Conservation (phyloP, 2,888 invertebrate species). For the Caenorhabditis wallacei region DNA sequence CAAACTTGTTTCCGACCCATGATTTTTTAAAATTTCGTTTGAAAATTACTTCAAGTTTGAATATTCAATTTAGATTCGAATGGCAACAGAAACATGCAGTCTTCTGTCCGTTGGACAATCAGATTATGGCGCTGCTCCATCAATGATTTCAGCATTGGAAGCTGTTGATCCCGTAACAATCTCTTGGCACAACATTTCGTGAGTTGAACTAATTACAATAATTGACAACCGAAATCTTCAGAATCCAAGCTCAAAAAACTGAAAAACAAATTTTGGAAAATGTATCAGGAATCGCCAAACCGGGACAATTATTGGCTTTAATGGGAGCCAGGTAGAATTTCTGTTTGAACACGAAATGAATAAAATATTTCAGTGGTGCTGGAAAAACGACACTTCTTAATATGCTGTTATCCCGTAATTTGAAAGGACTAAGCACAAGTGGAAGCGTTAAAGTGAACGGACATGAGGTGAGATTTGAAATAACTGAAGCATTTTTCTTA, state of each 20-base stretch:
- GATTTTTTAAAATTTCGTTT: background rate
- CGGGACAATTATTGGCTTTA: constrained; percentile 81
- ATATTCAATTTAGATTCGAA: constrained; percentile 9
- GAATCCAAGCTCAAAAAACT: constrained; percentile 58
- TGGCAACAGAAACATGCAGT: constrained; percentile 69
- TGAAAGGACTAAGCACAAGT: constrained; percentile 79
- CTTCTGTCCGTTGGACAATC: constrained; percentile 69
- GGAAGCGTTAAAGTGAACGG: constrained; percentile 82
- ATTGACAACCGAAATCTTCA: constrained; percentile 19
- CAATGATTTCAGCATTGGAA: constrained; percentile 71
- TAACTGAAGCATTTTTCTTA: background rate
- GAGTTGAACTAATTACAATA: background rate
- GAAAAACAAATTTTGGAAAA: constrained; percentile 66
- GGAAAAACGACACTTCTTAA: constrained; percentile 96
- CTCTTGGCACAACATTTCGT: constrained; percentile 77
- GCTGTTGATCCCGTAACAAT: constrained; percentile 76
- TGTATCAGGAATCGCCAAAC: constrained; percentile 75
- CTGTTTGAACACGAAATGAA: background rate
- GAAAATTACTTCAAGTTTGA: too few relatives aligned
- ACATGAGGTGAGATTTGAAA: constrained; percentile 56
- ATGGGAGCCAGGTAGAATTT: constrained; percentile 81
- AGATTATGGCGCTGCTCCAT: constrained; percentile 71
- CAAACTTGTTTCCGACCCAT: background rate
- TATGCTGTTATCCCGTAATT: constrained; percentile 86
- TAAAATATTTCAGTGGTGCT: constrained; percentile 87